phyloP scores from a whole-genome alignment of 2,797 vertebrate species.

The Rhynchonycteris naso region DNA sequence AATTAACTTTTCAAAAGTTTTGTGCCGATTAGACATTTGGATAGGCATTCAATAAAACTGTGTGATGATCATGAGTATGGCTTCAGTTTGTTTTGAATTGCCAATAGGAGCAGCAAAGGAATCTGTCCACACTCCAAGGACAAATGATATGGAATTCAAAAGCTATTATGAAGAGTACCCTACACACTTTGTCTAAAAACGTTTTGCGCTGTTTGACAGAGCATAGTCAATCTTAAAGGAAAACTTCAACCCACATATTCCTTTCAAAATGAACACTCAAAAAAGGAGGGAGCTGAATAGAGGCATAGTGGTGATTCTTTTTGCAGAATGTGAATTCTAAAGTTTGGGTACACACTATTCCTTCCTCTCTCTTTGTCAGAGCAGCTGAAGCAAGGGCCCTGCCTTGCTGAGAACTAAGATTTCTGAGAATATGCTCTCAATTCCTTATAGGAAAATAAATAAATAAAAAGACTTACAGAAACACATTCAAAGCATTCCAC shows the following conservation, averaged over 20 bases:
- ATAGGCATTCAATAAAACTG: background rate
- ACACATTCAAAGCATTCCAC: background rate
- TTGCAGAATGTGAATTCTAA: background rate
- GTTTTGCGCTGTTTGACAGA: background rate
- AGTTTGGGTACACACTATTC: background rate
- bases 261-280: background rate
- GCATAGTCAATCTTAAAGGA: background rate
- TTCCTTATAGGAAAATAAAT: background rate
- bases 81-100: background rate
- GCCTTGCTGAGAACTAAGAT: background rate
- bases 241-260: background rate
- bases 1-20: slow-evolving; percentile 48
- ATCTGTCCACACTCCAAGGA: background rate
- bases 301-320: background rate
- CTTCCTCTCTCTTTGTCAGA: background rate
- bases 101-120: background rate
- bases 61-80: background rate
- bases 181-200: background rate
- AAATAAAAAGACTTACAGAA: background rate
- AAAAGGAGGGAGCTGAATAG: background rate
- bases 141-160: background rate
- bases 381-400: background rate
- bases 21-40: background rate
- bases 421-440: background rate
- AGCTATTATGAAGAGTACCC: background rate